Evolutionary conservation across 2,113 vertebrate genomes (phyloP).

Genomic region (Boulengeromyrus knoepffleri): DNA sequence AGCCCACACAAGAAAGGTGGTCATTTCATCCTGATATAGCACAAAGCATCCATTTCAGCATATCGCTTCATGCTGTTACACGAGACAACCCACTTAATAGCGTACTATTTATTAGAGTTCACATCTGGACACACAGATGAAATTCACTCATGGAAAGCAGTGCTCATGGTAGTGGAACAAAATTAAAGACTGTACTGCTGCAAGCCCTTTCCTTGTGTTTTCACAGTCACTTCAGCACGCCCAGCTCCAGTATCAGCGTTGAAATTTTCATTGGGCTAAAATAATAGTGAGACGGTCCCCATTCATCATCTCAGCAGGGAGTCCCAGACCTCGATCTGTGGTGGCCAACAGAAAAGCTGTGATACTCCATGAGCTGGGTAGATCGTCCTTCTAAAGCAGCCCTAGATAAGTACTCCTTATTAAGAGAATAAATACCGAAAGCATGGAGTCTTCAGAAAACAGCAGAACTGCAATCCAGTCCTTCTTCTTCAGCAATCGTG

Average conservation of each 20-base stretch:
- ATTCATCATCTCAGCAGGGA: conserved; percentile 4
- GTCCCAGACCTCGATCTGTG: background rate
- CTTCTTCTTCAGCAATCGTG: background rate
- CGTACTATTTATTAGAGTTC: background rate
- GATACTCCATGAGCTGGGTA: background rate
- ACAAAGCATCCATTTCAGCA: background rate
- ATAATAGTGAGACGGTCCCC: background rate
- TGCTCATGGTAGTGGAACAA: background rate
- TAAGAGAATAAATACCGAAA: background rate
- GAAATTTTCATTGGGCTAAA: background rate
- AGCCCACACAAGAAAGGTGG: background rate
- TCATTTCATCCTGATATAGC: background rate
- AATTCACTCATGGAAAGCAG: background rate
- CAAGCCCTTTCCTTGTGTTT: background rate
- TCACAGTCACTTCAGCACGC: background rate
- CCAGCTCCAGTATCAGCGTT: background rate
- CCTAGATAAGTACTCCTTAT: background rate
- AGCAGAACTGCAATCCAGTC: background rate
- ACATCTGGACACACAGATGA: background rate
- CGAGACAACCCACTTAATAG: background rate
- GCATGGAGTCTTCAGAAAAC: background rate
- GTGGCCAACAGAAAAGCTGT: background rate
- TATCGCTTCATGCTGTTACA: background rate
- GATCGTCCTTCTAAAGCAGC: conserved; percentile 14
- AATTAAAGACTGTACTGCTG: background rate